Percentiles rank a stretch among this genome's conserved stretches.
Conservation (phyloP, 2,888 invertebrate species). For the Argynnis bischoffii region DNA sequence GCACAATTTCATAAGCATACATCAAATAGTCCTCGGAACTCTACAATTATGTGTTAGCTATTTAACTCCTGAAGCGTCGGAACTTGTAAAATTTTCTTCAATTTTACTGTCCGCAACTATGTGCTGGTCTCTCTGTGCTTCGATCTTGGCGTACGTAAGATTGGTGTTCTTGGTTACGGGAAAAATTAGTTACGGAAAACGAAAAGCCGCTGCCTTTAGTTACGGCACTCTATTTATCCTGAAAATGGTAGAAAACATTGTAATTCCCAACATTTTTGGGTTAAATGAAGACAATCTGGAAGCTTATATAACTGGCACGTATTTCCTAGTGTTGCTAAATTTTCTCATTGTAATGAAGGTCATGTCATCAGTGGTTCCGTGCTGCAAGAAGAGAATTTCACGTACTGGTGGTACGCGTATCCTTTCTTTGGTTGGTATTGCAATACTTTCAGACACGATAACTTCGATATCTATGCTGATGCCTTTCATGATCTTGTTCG, state of each 20-base stretch:
- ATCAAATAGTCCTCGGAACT: slow-evolving; percentile 41
- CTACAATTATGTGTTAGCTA: slow-evolving; percentile 32
- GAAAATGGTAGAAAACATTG: slow-evolving; percentile 18
- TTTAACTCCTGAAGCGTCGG: neutral
- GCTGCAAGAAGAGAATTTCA: slow-evolving; percentile 26
- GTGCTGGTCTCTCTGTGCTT: slow-evolving; percentile 41
- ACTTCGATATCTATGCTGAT: slow-evolving; percentile 2
- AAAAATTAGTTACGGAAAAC: slow-evolving; percentile 38
- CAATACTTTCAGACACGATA: slow-evolving; percentile 37
- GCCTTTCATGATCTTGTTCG: neutral
- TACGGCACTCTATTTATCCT: slow-evolving; percentile 26
- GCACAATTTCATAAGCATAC: slow-evolving; percentile 41
- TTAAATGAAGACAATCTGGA: neutral
- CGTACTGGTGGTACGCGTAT: slow-evolving; percentile 20
- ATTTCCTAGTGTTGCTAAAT: slow-evolving; percentile 34
- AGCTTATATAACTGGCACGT: slow-evolving; percentile 12
- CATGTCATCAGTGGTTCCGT: slow-evolving; percentile 26
- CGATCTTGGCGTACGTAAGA: slow-evolving; percentile 37
- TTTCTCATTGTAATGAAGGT: slow-evolving; percentile 30
- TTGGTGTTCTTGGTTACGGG: slow-evolving; percentile 38
- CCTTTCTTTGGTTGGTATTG: slow-evolving; percentile 33
- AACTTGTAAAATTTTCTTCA: neutral
- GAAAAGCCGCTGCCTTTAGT: slow-evolving; percentile 29
- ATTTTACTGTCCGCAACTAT: slow-evolving; percentile 30
- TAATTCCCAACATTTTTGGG: slow-evolving; percentile 24